Base-by-base conservation (phyloP, 92 coral and sea anemone genomes). In the Phenganax stokvisi region DNA sequence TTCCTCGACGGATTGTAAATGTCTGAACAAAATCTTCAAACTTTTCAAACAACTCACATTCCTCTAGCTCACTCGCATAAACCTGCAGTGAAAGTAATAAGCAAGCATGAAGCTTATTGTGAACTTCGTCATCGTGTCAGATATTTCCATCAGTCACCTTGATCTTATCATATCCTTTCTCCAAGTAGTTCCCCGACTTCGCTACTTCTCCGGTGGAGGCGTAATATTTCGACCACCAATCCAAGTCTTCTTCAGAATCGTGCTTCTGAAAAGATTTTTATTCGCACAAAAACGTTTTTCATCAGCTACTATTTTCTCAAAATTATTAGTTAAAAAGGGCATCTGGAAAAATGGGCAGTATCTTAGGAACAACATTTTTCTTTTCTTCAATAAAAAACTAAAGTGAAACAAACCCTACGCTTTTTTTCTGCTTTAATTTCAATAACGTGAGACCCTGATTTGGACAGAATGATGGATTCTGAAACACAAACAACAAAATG, bases 181-280 rank as follows among this genome's bases (percentile, higher is more conserved):
- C 98, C 60, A 94, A 65, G 81, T 94, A 94, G 53, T 85, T 84
- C 52, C 98, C 98, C 27, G 98, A 97, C 75, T 94, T 94, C 72
- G 93, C 97, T 79, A 92, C 56, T 27, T 94, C 98, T 72, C 98
- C 98, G 56, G 92, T 91, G 25, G 98, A 94, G 57, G 97, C 97
- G 57, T 81, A 89, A 65, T 89, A 96, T 88, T 96, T 96, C 51
- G 99, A 96, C 99, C 99, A 96, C 99, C 99, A 96, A 80, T 96
- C 99, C 37, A 96, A 89, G 81, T 96, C 99, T 57, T 90, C 99
- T 74, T 96, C 99, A 11, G 86, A 86, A 65, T 79, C 83, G 54
- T 90, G 57, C 65, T 79, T 79, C 83, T 79, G 54, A 55, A 27
- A 57, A 6, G 30, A 57, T 30, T 71, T 71, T 31, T 47, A 17